A percentile compares a stretch with the other conserved stretches of the same genome.
phyloP scores from a whole-genome alignment of 2,113 vertebrate genomes.

The Podocnemis expansa region DNA sequence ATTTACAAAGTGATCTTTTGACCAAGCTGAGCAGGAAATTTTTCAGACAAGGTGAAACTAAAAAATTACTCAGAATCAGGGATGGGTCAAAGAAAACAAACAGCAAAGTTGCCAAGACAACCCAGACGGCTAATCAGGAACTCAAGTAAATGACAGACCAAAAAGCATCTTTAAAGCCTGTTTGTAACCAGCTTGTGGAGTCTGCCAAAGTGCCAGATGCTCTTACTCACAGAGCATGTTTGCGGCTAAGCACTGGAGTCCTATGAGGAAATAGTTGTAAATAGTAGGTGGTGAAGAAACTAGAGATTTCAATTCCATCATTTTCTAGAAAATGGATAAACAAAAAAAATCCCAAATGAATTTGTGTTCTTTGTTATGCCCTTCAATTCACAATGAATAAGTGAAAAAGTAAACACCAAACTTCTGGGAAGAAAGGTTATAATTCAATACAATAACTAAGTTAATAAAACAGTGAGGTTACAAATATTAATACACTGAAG shows the following conservation, averaged over 20 bases:
- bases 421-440: neutral
- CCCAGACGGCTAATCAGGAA: neutral
- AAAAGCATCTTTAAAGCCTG: constrained; percentile 2
- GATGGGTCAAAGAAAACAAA: neutral
- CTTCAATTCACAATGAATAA: neutral
- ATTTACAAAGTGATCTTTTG: neutral
- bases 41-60: constrained; percentile 8
- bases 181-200: neutral
- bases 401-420: neutral
- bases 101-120: neutral
- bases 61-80: neutral
- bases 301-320: neutral
- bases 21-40: neutral
- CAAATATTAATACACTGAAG: neutral
- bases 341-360: neutral
- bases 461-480: neutral
- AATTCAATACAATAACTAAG: too few species aligned
- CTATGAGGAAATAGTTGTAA: neutral
- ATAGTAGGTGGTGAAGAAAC: neutral
- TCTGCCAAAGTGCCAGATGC: neutral
- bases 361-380: neutral
- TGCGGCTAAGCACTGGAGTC: neutral
- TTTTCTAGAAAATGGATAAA: neutral
- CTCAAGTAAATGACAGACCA: neutral
- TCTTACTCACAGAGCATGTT: neutral